Conservation (phyloP, 2,113 vertebrate species). For the Caranx ignobilis region DNA sequence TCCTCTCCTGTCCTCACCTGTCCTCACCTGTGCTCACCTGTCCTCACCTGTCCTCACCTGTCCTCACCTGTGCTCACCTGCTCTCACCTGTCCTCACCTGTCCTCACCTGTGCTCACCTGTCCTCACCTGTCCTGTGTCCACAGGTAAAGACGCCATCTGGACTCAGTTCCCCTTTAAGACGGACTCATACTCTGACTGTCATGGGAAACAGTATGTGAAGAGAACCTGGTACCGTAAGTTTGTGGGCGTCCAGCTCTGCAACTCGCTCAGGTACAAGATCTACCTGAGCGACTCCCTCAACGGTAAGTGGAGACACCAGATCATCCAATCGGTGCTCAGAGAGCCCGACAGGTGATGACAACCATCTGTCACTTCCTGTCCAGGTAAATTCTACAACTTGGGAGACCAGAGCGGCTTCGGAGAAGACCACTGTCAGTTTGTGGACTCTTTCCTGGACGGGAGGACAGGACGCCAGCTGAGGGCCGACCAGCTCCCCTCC, state of each 20-base stretch:
- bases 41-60: no score
- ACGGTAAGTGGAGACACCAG: constrained; percentile 83
- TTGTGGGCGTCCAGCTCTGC: constrained; percentile 95
- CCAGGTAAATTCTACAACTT: constrained; percentile 96
- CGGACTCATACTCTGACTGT: constrained; percentile 93
- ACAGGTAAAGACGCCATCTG: constrained; percentile 96
- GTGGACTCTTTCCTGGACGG: constrained; percentile 98
- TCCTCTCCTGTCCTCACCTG: no score
- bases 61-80: no score
- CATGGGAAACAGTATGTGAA: constrained; percentile 95
- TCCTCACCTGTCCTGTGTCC: background rate
- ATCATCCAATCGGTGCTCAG: no score
- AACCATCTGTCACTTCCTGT: background rate
- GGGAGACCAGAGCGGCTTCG: constrained; percentile 94
- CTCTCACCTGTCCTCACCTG: no score
- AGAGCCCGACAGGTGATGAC: background rate
- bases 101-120: no score
- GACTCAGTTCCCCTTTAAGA: constrained; percentile 94
- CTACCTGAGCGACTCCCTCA: constrained; percentile 95
- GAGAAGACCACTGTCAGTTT: constrained; percentile 99
- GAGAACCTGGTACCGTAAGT: constrained; percentile 98
- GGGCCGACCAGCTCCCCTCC: constrained; percentile 86
- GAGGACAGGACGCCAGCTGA: constrained; percentile 89
- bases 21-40: no score
- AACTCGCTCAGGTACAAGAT: constrained; percentile 98